phyloP scores from a whole-genome alignment of 2,113 vertebrate genomes.

The Steatornis caripensis region DNA sequence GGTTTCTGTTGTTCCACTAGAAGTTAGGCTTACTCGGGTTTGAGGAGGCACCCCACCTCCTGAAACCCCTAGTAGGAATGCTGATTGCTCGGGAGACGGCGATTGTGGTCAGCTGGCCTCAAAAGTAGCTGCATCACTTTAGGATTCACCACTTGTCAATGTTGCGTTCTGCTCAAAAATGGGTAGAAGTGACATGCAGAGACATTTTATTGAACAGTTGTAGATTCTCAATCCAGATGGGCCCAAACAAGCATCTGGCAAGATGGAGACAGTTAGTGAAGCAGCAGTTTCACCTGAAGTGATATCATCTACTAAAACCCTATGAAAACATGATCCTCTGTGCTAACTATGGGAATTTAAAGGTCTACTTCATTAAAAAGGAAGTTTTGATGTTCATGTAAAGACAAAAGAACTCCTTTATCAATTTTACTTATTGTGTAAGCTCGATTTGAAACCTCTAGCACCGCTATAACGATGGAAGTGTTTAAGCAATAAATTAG shows the following conservation, averaged over 20 bases:
- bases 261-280: not conserved
- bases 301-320: not conserved
- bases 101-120: not conserved
- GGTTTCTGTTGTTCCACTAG: not conserved
- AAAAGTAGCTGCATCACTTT: not conserved
- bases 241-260: not conserved
- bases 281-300: not conserved
- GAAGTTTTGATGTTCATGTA: not conserved
- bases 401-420: not conserved
- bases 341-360: not conserved
- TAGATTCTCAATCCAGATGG: not conserved
- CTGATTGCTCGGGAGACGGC: not conserved
- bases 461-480: not conserved
- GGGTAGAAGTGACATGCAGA: not conserved
- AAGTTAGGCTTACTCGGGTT: not conserved
- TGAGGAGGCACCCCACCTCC: not conserved
- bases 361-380: not conserved
- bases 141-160: not conserved
- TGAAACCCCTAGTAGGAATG: not conserved
- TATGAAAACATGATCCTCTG: not conserved
- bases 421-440: not conserved
- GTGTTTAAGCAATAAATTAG: not conserved
- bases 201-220: not conserved
- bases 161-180: not conserved
- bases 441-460: not conserved